Percentiles rank a stretch among this genome's conserved stretches.
phyloP scores from a whole-genome alignment of 92 coral and sea anemone species.

The Epizoanthus ramosus region DNA sequence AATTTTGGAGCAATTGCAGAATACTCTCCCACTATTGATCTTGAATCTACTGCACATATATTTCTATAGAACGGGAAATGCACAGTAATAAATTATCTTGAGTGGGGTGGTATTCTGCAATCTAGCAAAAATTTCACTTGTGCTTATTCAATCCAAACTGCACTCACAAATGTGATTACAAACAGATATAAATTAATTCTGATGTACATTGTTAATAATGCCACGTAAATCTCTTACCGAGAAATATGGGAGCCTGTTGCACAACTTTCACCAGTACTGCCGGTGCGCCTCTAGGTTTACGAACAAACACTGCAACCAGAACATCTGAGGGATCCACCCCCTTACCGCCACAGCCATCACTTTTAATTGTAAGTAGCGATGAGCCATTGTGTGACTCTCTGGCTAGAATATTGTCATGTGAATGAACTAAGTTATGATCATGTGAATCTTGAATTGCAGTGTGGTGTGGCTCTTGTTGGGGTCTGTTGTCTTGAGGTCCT shows the following conservation, averaged over 20 bases:
- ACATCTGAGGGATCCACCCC: neutral
- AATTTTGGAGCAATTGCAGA: no score
- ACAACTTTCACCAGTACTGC: conserved; percentile 32
- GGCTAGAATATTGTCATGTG: conserved; percentile 10
- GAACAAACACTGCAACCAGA: conserved; percentile 31
- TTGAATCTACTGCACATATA: no score
- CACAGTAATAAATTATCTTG: no score
- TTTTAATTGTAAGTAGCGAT: neutral
- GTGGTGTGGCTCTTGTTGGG: neutral
- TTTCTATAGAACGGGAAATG: no score
- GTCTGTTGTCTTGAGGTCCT: neutral
- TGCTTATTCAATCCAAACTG: no score
- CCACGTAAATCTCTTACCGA: conserved; percentile 33
- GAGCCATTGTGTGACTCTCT: neutral
- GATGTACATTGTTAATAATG: no score
- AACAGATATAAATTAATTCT: no score
- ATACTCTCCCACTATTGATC: no score
- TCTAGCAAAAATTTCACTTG: no score
- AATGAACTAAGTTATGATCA: neutral
- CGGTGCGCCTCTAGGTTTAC: conserved; percentile 11
- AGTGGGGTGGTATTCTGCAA: no score
- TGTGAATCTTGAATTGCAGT: neutral
- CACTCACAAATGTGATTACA: no score
- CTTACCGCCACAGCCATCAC: neutral
- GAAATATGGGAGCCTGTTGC: conserved; percentile 12